Percentiles rank a stretch among this genome's conserved stretches.
Conservation (phyloP, 92 coral and sea anemone genomes). For the Zoanthus sociatus region DNA sequence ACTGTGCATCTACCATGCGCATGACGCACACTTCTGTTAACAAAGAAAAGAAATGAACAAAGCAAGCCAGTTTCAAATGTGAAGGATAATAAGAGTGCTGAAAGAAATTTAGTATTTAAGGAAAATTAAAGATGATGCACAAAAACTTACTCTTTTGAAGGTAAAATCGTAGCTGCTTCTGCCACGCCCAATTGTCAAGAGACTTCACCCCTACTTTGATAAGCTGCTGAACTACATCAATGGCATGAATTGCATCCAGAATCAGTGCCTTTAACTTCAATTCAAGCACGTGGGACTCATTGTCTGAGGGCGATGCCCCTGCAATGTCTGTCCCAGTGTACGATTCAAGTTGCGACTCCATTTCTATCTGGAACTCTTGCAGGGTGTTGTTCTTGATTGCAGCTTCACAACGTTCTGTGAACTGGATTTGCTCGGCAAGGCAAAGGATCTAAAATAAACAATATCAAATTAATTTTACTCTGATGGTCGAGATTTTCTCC, state of each 20-base stretch:
- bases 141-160: conserved; percentile 70
- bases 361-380: conserved; percentile 95
- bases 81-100: no score
- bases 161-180: conserved; percentile 96
- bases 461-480: neutral
- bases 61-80: no score
- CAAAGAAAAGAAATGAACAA: neutral
- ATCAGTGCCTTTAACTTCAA: conserved; percentile 95
- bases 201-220: conserved; percentile 85
- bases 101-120: no score
- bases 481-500: no score
- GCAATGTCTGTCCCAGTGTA: conserved; percentile 93
- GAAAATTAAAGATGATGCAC: neutral
- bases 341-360: conserved; percentile 98
- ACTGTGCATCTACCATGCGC: conserved; percentile 98
- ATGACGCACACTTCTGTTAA: conserved; percentile 78
- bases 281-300: conserved; percentile 86
- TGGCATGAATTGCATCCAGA: conserved; percentile 95
- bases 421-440: conserved; percentile 98
- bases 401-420: conserved; percentile 97
- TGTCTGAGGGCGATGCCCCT: conserved; percentile 73
- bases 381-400: conserved; percentile 90
- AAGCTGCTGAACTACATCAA: conserved; percentile 91
- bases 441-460: conserved; percentile 75
- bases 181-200: conserved; percentile 96